A percentile compares a stretch with the other conserved stretches of the same genome.
These are phyloP conservation scores for Bos javanicus DNA, from an alignment of 2,113 vertebrate species.

Conservation along the genomic window DNA sequence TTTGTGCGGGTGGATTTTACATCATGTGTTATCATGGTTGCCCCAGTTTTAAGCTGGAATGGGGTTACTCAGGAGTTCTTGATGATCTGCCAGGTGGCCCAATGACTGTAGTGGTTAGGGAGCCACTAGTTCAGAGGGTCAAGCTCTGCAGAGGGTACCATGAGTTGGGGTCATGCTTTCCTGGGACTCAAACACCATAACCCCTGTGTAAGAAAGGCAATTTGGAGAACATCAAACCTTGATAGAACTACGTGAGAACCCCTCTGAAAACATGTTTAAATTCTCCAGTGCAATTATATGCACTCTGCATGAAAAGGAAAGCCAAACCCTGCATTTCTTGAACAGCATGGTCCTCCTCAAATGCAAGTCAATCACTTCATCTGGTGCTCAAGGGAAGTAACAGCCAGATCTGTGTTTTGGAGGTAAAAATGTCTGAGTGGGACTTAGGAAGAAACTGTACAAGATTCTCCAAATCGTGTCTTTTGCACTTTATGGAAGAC, in stretches of 20 bases:
- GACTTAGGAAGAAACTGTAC: not conserved
- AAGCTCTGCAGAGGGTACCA: not conserved
- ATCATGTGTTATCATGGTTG: not conserved
- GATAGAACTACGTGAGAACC: not conserved
- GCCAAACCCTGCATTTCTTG: not conserved
- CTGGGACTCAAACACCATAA: not conserved
- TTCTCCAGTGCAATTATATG: not conserved
- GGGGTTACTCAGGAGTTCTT: not conserved
- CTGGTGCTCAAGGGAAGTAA: not conserved
- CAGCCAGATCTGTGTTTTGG: not conserved
- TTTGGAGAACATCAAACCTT: not conserved
- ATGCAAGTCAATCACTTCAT: not conserved
- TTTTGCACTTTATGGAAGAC: not conserved
- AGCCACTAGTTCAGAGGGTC: not conserved
- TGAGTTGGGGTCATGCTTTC: not conserved
- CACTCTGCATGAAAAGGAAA: not conserved
- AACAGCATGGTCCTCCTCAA: not conserved
- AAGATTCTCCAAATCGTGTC: not conserved
- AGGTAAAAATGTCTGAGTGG: constrained; percentile 9
- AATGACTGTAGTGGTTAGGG: not conserved
- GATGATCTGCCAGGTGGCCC: not conserved
- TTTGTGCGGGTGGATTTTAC: not conserved
- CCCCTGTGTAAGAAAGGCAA: not conserved
- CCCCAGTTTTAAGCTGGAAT: not conserved
- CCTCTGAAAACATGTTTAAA: not conserved